Evolutionary conservation across 2,888 invertebrate genomes (phyloP).

Genomic region (Arrhopalites spinosus): DNA sequence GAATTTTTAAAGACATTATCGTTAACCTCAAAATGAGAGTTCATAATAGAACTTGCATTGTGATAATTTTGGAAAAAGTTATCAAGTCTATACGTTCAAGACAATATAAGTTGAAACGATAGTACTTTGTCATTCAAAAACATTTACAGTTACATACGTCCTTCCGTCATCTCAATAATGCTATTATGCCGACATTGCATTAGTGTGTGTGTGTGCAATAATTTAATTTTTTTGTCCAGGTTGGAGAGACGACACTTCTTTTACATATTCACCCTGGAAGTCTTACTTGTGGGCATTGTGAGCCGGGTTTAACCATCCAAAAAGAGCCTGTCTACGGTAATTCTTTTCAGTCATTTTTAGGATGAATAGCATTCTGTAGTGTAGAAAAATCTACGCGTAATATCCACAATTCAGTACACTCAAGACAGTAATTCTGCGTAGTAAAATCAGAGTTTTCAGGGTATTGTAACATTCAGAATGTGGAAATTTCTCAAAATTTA

Average conservation of each 20-base stretch:
- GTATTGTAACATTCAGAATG: not conserved
- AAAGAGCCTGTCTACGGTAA: constrained; percentile 46
- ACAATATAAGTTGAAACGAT: too few species aligned
- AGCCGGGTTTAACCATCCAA: constrained; percentile 74
- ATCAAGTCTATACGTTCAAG: too few species aligned
- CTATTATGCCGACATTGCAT: too few species aligned
- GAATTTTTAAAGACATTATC: too few species aligned
- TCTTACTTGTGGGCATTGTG: constrained; percentile 90
- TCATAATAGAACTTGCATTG: too few species aligned
- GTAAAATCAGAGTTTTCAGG: not conserved
- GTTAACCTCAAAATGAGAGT: too few species aligned
- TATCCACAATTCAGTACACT: not conserved
- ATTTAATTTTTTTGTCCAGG: constrained; percentile 29
- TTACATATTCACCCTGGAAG: constrained; percentile 86
- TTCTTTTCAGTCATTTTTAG: not conserved
- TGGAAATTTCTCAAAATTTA: too few species aligned
- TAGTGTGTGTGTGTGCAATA: too few species aligned
- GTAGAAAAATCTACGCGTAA: not conserved
- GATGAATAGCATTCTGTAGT: not conserved
- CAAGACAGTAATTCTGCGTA: not conserved
- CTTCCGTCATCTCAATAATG: too few species aligned
- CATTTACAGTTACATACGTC: too few species aligned
- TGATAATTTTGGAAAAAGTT: too few species aligned
- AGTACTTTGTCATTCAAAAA: too few species aligned
- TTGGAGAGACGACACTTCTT: constrained; percentile 72